Evolutionary conservation across 2,888 invertebrate species (phyloP), one percentile per base, ranked within the genome.

Genomic region (Spisula subtruncata): DNA sequence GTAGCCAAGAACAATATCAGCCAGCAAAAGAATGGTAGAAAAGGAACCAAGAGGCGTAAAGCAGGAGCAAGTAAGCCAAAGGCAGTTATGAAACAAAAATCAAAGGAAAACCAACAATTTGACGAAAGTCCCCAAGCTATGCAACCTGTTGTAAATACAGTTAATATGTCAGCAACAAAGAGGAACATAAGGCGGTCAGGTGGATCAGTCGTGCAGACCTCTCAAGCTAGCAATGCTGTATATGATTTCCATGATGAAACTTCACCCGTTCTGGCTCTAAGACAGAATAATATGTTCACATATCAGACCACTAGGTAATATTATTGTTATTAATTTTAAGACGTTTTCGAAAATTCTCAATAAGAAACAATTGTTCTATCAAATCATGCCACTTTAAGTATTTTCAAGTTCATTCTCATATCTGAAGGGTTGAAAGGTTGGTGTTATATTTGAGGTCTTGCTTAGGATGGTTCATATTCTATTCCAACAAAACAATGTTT

Each of bases 161-260:
- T 51, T 8, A 16, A 60, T 60, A 60, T 60, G 60, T 60, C 51
- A 51, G 51, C 12, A n/a, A 0, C 60, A 8, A 60, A 60, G 25
- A 8, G 1, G 8, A 60, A 12, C 6, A 18, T 35, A 75, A 32
- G 75, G 16, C 29, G 75, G 35, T 35, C 32, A 35, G 75, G 2
- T 18, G 35, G 75, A 16, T 32, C 75, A 16, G 75, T 75, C 16
- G 16, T 35, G 12, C 14, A 32, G 35, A 18, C 75, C 18, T 75
- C 75, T 14, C 32, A 35, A 32, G 75, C 75, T 75, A 35, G 18
- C 35, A 32, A 12, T 32, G 60, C 60, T 86, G 83, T 92, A 12
- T 92, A 88, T 89, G 90, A 92, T 66, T 92, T 92, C 51, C 86
- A 80, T 86, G 91, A 90, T 89, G 90, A 92, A 46, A 48, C 60